These are phyloP conservation scores for Micromussa lordhowensis DNA, from an alignment of 92 coral and sea anemone species.

Conservation along the genomic window DNA sequence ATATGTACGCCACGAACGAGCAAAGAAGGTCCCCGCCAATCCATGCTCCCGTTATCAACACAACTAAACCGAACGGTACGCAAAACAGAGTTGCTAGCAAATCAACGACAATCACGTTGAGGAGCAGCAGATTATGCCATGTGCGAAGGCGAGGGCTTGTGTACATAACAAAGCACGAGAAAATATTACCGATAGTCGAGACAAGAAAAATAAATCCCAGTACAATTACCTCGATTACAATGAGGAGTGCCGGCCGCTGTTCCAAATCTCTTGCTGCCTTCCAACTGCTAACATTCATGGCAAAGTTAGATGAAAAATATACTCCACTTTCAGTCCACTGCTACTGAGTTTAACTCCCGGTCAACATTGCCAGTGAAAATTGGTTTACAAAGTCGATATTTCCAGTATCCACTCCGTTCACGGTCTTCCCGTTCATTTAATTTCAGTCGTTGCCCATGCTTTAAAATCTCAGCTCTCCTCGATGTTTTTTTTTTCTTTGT, in stretches of 20 bases:
- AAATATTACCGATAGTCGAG: constrained; percentile 59
- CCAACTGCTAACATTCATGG: constrained; percentile 25
- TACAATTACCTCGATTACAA: constrained; percentile 49
- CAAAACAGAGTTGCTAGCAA: constrained; percentile 55
- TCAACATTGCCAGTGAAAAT: neutral
- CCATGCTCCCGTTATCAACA: constrained; percentile 67
- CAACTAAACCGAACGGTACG: constrained; percentile 55
- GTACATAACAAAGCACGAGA: constrained; percentile 71
- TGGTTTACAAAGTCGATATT: neutral
- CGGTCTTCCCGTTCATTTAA: neutral
- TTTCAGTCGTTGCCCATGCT: neutral
- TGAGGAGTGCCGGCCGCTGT: constrained; percentile 59
- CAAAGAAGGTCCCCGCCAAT: constrained; percentile 48
- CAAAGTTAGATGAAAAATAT: neutral
- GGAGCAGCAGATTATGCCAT: constrained; percentile 78
- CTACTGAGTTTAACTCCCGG: neutral
- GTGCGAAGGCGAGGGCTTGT: constrained; percentile 75
- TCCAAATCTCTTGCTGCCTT: constrained; percentile 44
- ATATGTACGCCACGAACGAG: constrained; percentile 57
- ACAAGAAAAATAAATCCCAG: constrained; percentile 46
- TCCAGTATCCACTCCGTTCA: neutral
- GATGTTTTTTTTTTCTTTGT: neutral
- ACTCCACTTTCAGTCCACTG: neutral
- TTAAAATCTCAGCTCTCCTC: neutral
- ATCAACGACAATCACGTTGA: constrained; percentile 75